phyloP scores from a whole-genome alignment of 2,797 vertebrate species.

The Craterocephalus amniculus region DNA sequence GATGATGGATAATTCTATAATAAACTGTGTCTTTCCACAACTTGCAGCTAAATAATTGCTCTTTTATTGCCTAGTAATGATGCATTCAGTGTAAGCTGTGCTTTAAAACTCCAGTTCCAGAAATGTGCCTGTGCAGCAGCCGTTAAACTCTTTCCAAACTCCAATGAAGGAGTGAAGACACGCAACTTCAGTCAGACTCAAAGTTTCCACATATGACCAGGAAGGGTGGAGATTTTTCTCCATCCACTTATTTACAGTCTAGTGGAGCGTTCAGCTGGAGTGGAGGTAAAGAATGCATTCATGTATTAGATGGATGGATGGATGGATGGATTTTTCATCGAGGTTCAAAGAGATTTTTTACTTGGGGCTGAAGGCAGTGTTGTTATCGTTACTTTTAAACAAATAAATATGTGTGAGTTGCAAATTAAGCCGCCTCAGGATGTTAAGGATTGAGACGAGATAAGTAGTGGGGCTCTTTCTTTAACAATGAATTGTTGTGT shows the following conservation, averaged over 20 bases:
- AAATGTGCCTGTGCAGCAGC: conserved; percentile 13
- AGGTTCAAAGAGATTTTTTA: background rate
- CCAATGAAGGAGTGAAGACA: conserved; percentile 52
- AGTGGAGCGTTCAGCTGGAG: conserved; percentile 19
- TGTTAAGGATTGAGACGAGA: background rate
- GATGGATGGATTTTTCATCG: conserved; percentile 14
- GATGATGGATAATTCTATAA: background rate
- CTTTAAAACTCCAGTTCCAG: conserved; percentile 8
- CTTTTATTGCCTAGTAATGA: background rate
- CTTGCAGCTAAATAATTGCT: background rate
- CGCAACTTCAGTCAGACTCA: conserved; percentile 60
- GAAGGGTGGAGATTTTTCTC: conserved; percentile 62
- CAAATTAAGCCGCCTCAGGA: background rate
- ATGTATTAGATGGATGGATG: conserved; percentile 13
- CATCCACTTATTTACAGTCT: conserved; percentile 38
- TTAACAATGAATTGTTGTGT: background rate
- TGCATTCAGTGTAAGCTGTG: conserved; percentile 7
- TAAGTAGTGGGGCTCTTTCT: background rate
- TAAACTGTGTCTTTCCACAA: background rate
- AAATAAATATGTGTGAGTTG: background rate
- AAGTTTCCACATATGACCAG: conserved; percentile 68
- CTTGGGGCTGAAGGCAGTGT: background rate
- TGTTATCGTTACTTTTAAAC: background rate
- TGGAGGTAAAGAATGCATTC: background rate
- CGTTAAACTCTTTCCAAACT: conserved; percentile 48